A percentile compares a stretch with the other conserved stretches of the same genome.
Conservation (phyloP, 2,888 invertebrate species). For the Chalcis sispes region DNA sequence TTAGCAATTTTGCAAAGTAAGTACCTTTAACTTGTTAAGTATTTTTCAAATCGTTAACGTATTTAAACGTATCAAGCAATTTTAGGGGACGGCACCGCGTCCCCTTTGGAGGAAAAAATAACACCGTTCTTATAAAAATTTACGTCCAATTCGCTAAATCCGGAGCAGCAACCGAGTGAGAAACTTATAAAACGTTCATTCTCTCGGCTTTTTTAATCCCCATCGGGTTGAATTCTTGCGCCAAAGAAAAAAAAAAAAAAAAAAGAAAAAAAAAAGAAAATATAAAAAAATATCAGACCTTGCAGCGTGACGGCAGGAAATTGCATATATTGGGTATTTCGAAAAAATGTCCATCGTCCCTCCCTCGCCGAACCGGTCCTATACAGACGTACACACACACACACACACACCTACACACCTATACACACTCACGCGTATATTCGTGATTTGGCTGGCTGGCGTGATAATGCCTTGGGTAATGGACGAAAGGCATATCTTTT, state of each 20-base stretch:
- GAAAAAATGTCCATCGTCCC: slow-evolving; percentile 35
- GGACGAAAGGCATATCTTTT: slow-evolving; percentile 55
- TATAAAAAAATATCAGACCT: slow-evolving; percentile 23
- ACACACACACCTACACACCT: no score
- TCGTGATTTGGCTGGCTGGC: neutral
- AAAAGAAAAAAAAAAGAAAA: neutral
- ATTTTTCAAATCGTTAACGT: slow-evolving; percentile 27
- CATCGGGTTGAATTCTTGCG: slow-evolving; percentile 12
- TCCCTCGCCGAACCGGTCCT: slow-evolving; percentile 50
- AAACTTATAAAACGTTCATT: slow-evolving; percentile 32
- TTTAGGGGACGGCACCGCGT: neutral
- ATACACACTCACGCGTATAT: no score
- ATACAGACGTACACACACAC: no score
- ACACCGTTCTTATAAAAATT: neutral
- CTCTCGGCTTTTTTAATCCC: slow-evolving; percentile 34
- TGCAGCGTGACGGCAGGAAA: slow-evolving; percentile 34
- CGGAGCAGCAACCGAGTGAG: slow-evolving; percentile 14
- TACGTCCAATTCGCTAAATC: slow-evolving; percentile 46
- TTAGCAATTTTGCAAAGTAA: no score
- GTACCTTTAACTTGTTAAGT: neutral
- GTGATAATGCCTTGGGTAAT: slow-evolving; percentile 48
- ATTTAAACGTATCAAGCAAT: slow-evolving; percentile 21
- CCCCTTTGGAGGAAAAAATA: neutral
- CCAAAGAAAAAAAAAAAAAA: neutral
- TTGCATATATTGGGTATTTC: slow-evolving; percentile 49